Evolutionary conservation across 2,888 invertebrate genomes (phyloP), one percentile per base, ranked within the genome.

Genomic region (Heliconius ismenius): DNA sequence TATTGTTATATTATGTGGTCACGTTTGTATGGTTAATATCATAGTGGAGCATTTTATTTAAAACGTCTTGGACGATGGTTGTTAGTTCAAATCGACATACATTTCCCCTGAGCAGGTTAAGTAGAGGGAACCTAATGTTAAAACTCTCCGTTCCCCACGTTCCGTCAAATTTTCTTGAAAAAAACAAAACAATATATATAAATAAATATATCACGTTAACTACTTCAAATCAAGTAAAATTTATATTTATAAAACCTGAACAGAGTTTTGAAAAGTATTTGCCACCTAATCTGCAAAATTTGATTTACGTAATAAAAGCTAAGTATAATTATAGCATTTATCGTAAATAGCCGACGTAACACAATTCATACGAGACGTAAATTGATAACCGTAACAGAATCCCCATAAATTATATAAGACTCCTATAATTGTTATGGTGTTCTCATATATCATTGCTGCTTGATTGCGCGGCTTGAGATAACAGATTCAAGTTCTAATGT

Each of bases 341-440:
- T 64, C 63, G 63, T 67, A 74, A 62, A 60, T 62, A 73, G 62
- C 72, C 72, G 26, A 74, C 39, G 76, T 77, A 77, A 77, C 69
- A 76, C 74, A 62, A 75, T 58, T 75, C 77, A 73, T 60, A 67
- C 60, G 75, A 69, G 13, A 72, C 74, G 79, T 78, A 76, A 78
- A 69, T 24, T 63, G 77, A 79, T 79, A 70, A 39, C 32, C 67
- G 79, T 79, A 74, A 76, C 63, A 43, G 32, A 74, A 74, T n/a
- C 74, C 58, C 76, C 72, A 65, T 76, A n/a, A 28, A 65, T 79
- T 72, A 79, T 62, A 60, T 78, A 76, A 76, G 28, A 43, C 58
- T 58, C 63, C 74, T 77, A 65, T 74, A 76, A 74, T 77, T 64
- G 60, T 73, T 68, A 64, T 76, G 68, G 39, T 24, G 43, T 63